Evolutionary conservation across 2,888 invertebrate genomes (phyloP), one percentile per base, ranked within the genome.

Genomic region (Caradrina clavipalpis): DNA sequence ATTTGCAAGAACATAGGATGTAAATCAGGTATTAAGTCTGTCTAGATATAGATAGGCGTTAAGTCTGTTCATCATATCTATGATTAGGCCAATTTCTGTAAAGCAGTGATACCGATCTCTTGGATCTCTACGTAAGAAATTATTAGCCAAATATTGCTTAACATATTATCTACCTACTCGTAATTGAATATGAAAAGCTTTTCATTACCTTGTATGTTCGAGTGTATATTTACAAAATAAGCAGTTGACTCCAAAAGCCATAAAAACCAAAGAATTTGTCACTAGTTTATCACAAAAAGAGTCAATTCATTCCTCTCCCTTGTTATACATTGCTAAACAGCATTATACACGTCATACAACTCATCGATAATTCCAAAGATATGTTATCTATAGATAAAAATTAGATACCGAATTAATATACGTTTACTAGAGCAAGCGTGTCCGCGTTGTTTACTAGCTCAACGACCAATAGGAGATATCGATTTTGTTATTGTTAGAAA

Each of bases 381-480:
- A 86, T 1, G 60, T 57, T 77, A 83, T 80, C 83, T 63, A 17
- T 17, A 63, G 78, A 76, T 78, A 80, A 76, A 47, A 11, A 8
- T 0, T 76, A 56, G 89, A 89, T 89, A 88, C 73, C 76, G 71
- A 83, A 86, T 85, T 85, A 87, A 84, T 85, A 65, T 76, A 78
- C 79, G 84, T 78, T 84, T 76, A 82, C 78, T 68, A 76, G 71
- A 76, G 69, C 62, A 54, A 74, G 69, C 74, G 69, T 73, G 80
- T 56, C 57, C 58, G 55, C 69, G 65, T 59, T 84, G 73, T 80
- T 77, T 76, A 77, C 74, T 66, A 69, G 56, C 57, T 69, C 65
- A 26, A 26, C 47, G 55, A 31, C 59, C 68, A 64, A 66, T 67
- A 10, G 26, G 54, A 53, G 31, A 26, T 78, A 82, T 78, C 54